Base-by-base conservation (phyloP, 2,113 vertebrate species). In the Urocolius indicus region DNA sequence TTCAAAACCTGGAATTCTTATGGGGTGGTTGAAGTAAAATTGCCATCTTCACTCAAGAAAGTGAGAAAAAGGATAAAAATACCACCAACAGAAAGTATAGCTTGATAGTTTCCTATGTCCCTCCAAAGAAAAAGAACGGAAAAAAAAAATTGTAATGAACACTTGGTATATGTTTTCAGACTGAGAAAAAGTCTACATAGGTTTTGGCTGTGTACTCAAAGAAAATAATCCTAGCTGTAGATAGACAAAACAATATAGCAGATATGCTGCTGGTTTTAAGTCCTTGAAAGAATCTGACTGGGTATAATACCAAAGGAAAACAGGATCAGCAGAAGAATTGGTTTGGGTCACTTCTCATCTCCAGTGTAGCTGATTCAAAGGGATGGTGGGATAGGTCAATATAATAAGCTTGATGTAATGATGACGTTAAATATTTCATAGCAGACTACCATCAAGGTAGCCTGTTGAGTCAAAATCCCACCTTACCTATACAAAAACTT, bases 321-420 rank as follows among this genome's bases (percentile, higher is more conserved):
- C 3, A 66, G 43, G 11, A 77, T 41, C 34, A 69, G 10, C 27
- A 68, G 49, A 80, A 48, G 36, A 63, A 7, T 17, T 81, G 19
- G 84, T 81, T 71, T 32, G 20, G 14, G 23, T 61, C 48, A 57
- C 16, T 13, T 89, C 27, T 92, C 58, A 59, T 11, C 59, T 66
- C 26, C 41, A 43, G 29, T 48, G 22, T 26, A 55, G 27, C 45
- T 61, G 29, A 69, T 46, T 27, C 43, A 43, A n/a, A 57, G 27
- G 11, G 32, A 8, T 5, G 3, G 6, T 0, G 0, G 32, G 15
- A 73, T 16, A 62, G 17, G 15, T 48, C 54, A 78, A 87, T n/a
- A 76, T 49, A 65, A 45, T 30, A 77, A 48, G 23, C 24, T 73
- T 49, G 12, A 29, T 83, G 49, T 68, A 84, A 84, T 36, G 11